These are phyloP conservation scores for Drosophila percnosoma DNA, from an alignment of 2,888 invertebrate species.

Conservation along the genomic window DNA sequence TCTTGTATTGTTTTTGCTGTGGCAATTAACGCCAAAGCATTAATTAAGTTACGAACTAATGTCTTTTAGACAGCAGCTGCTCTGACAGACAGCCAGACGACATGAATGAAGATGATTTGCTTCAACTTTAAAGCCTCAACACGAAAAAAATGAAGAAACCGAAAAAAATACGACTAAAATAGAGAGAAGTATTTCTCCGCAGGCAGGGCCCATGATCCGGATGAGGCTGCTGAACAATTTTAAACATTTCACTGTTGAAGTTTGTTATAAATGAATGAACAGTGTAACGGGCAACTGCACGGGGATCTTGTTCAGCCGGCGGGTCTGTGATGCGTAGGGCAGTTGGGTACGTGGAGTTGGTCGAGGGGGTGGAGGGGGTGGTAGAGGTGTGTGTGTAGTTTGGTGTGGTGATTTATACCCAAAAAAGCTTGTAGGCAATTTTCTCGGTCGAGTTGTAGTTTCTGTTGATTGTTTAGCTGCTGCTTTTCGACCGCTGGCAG, in stretches of 20 bases:
- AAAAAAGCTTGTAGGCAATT: conserved; percentile 57
- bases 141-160: neutral
- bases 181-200: conserved; percentile 41
- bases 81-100: conserved; percentile 75
- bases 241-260: conserved; percentile 71
- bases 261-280: conserved; percentile 76
- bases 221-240: conserved; percentile 50
- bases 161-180: conserved; percentile 1
- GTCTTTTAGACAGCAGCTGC: conserved; percentile 69
- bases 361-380: neutral
- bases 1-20: conserved; percentile 37
- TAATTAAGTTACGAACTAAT: conserved; percentile 79
- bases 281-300: conserved; percentile 63
- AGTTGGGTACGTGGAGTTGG: neutral
- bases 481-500: conserved; percentile 9
- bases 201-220: conserved; percentile 26
- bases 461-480: conserved; percentile 9
- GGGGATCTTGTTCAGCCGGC: conserved; percentile 15
- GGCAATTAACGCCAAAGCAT: conserved; percentile 78
- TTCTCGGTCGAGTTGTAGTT: conserved; percentile 31
- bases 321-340: neutral
- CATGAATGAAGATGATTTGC: conserved; percentile 67
- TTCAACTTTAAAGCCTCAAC: conserved; percentile 26
- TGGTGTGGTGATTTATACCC: conserved; percentile 14
- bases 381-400: conserved; percentile 1